Conservation (phyloP, 2,113 vertebrate genomes). For the Sapajus apella region DNA sequence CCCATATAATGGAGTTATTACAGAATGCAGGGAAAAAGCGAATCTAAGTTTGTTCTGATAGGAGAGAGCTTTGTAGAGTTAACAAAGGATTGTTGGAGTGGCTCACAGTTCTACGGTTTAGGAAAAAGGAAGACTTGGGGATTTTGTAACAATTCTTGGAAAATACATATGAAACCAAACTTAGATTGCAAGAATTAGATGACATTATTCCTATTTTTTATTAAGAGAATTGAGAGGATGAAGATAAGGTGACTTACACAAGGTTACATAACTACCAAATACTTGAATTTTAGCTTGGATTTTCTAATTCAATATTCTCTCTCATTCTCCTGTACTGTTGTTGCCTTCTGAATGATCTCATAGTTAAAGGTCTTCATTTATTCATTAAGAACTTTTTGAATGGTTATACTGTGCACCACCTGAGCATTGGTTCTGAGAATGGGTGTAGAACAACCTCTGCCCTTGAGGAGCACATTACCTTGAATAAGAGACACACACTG, state of each 20-base stretch:
- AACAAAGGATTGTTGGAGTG: not conserved
- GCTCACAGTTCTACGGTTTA: not conserved
- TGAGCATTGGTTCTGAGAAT: not conserved
- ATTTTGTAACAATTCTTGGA: not conserved
- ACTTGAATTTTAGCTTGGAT: not conserved
- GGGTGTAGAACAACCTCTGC: not conserved
- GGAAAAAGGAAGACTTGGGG: not conserved
- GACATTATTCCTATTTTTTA: not conserved
- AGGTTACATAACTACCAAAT: not conserved
- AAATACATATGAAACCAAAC: not conserved
- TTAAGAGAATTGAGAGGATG: not conserved
- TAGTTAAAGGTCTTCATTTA: not conserved
- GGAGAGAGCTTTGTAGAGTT: not conserved
- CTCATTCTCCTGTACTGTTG: not conserved
- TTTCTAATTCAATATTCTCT: not conserved
- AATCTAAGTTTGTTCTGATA: not conserved
- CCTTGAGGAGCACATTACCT: not conserved
- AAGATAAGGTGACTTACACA: not conserved
- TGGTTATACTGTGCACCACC: not conserved
- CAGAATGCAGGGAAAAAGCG: not conserved
- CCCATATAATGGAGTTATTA: not conserved
- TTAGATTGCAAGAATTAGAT: not conserved
- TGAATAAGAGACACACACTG: not conserved
- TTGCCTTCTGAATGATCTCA: not conserved
- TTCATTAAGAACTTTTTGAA: not conserved